Percentiles rank a stretch among this genome's conserved stretches.
Conservation (phyloP, 2,113 vertebrate species). For the Bubo blakistoni region DNA sequence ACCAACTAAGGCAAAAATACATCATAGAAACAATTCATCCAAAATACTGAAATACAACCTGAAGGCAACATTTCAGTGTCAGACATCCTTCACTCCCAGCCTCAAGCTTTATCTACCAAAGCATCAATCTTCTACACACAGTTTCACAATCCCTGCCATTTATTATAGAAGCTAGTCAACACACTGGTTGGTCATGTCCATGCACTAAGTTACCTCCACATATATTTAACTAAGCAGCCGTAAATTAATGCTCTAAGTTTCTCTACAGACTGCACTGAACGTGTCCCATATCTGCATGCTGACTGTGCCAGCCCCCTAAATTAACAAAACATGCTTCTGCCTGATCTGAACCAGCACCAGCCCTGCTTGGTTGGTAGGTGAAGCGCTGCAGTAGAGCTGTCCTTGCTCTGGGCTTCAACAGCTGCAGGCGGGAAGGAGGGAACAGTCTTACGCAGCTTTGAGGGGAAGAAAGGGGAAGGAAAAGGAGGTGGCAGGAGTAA, state of each 20-base stretch:
- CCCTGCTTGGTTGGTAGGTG: not conserved
- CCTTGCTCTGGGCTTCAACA: not conserved
- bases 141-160: not conserved
- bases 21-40: not conserved
- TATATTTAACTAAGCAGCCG: not conserved
- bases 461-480: not conserved
- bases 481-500: not conserved
- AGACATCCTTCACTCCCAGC: not conserved
- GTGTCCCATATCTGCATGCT: not conserved
- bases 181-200: not conserved
- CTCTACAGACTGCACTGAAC: not conserved
- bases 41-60: not conserved
- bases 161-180: not conserved
- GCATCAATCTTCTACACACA: not conserved
- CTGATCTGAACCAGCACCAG: not conserved
- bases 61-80: not conserved
- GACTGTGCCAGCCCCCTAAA: not conserved
- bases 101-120: not conserved
- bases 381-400: not conserved
- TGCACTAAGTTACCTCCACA: not conserved
- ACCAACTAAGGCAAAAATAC: not conserved
- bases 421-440: not conserved
- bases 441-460: not conserved
- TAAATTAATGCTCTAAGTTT: not conserved
- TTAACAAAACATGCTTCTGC: not conserved